Conservation (phyloP, 2,113 vertebrate species). For the Bufo gargarizans region DNA sequence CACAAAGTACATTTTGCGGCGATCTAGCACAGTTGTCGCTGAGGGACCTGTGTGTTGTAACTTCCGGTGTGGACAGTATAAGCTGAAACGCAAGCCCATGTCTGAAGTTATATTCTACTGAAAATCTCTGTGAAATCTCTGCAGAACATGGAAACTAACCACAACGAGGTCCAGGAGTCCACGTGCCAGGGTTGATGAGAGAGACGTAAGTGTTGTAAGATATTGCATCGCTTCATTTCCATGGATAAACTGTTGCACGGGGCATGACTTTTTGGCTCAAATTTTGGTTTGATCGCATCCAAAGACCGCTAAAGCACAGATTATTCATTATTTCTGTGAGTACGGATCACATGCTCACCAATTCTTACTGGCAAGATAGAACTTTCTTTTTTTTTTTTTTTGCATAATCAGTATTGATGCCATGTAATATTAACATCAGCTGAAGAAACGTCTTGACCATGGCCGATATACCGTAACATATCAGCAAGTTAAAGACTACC, state of each 20-base stretch:
- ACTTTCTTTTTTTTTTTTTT: no score
- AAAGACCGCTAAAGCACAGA: no score
- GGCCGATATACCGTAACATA: no score
- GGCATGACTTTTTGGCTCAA: no score
- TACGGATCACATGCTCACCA: no score
- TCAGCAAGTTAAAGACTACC: no score
- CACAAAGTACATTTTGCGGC: constrained; percentile 27
- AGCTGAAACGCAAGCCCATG: background rate
- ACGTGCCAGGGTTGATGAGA: background rate
- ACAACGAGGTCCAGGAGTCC: background rate
- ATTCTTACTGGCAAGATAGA: no score
- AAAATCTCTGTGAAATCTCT: background rate
- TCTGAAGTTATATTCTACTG: background rate
- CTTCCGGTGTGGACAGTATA: constrained; percentile 22
- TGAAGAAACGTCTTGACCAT: no score
- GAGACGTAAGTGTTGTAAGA: background rate
- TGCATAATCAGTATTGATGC: no score
- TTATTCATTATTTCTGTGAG: no score
- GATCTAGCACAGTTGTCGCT: background rate
- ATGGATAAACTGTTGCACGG: background rate
- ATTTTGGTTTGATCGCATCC: no score
- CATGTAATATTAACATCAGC: no score
- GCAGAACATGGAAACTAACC: background rate
- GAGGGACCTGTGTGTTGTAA: background rate
- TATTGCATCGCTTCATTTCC: background rate